These are phyloP conservation scores for Carcina quercana DNA, from an alignment of 2,888 invertebrate genomes.

Conservation along the genomic window DNA sequence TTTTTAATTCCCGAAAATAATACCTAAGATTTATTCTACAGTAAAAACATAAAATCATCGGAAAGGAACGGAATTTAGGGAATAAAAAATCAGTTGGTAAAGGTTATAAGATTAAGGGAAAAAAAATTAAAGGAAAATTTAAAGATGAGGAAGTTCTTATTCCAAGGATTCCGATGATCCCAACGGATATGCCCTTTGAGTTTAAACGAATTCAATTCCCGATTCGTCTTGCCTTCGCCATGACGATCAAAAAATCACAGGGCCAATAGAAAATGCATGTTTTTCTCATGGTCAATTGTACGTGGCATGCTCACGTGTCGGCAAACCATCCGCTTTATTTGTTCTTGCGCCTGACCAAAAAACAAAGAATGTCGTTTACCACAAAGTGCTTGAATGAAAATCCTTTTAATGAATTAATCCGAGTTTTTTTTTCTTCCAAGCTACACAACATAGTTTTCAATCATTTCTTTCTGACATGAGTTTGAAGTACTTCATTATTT, in stretches of 20 bases:
- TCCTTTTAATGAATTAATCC: too few species aligned
- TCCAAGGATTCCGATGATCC: conserved; percentile 18
- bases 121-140: conserved; percentile 13
- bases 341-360: conserved; percentile 5
- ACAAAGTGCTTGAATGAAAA: conserved; percentile 4
- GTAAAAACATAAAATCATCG: conserved; percentile 2
- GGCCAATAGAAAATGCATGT: conserved; percentile 16
- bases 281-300: conserved; percentile 16
- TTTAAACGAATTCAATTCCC: conserved; percentile 17
- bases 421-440: background rate
- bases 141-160: conserved; percentile 15
- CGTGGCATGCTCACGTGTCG: background rate
- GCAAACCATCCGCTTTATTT: conserved; percentile 2
- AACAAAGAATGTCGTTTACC: conserved; percentile 3
- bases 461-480: background rate
- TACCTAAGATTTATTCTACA: background rate
- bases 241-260: conserved; percentile 15
- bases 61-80: conserved; percentile 1
- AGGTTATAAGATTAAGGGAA: conserved; percentile 1
- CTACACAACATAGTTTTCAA: background rate
- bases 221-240: conserved; percentile 19
- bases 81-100: conserved; percentile 2
- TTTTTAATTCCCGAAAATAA: too few species aligned
- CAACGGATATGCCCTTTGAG: conserved; percentile 16
- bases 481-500: background rate